Conservation (phyloP, 2,113 vertebrate species). For the Zingel zingel region DNA sequence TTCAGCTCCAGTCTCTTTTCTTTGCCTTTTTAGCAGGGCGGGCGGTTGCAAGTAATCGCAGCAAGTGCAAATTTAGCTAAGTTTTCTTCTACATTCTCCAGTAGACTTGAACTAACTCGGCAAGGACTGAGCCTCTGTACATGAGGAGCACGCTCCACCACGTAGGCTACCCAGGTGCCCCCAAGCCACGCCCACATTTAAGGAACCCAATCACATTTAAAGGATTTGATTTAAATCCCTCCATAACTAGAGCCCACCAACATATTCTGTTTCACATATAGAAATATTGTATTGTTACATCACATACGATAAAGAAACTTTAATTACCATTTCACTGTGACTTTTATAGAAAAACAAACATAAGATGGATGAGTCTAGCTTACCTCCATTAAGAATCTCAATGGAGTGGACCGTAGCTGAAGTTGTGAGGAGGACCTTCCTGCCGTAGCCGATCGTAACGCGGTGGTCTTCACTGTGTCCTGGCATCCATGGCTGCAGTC, state of each 20-base stretch:
- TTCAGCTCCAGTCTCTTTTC: too few species aligned
- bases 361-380: background rate
- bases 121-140: too few species aligned
- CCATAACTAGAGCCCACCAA: too few species aligned
- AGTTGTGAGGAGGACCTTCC: slow-evolving; percentile 88
- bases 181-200: background rate
- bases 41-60: too few species aligned
- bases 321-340: background rate
- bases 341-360: background rate
- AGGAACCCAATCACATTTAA: background rate
- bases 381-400: slow-evolving; percentile 91
- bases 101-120: too few species aligned
- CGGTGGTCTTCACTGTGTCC: slow-evolving; percentile 86
- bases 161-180: too few species aligned
- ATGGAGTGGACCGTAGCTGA: slow-evolving; percentile 94
- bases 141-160: too few species aligned
- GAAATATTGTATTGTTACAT: background rate
- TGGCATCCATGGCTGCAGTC: slow-evolving; percentile 90
- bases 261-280: background rate
- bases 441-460: slow-evolving; percentile 84
- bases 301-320: background rate
- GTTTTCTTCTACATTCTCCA: too few species aligned
- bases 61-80: too few species aligned
- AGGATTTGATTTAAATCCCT: background rate
- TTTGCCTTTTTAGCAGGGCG: too few species aligned